Evolutionary conservation across 2,113 vertebrate genomes (phyloP).

Genomic region (Trogon melanurus): DNA sequence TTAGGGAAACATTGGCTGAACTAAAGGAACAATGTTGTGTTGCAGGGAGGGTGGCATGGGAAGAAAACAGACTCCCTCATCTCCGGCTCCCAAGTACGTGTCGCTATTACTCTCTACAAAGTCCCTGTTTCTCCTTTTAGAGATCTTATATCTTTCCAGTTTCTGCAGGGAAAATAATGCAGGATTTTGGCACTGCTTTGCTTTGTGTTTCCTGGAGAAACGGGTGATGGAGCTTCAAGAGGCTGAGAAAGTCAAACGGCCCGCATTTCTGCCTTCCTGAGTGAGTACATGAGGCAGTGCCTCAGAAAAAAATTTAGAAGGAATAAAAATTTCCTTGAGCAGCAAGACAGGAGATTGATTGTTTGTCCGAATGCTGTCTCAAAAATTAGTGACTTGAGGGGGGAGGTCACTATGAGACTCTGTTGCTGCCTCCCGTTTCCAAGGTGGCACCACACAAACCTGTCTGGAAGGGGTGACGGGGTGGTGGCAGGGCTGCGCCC

Average conservation of each 20-base stretch:
- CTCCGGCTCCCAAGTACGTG: background rate
- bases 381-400: background rate
- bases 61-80: background rate
- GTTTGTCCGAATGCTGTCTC: background rate
- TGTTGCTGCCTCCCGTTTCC: background rate
- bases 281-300: background rate
- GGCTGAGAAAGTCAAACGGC: background rate
- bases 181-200: background rate
- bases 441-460: background rate
- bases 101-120: background rate
- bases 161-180: background rate
- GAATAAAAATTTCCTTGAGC: background rate
- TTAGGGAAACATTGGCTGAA: background rate
- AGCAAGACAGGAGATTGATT: background rate
- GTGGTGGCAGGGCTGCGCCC: accelerated
- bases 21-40: background rate
- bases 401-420: background rate
- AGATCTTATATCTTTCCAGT: background rate
- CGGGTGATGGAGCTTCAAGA: background rate
- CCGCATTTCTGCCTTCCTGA: background rate
- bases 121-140: background rate
- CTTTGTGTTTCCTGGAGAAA: background rate
- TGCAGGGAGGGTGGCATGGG: background rate
- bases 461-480: background rate
- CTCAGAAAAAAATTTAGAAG: background rate